A percentile compares a stretch with the other conserved stretches of the same genome.
phyloP scores from a whole-genome alignment of 2,797 vertebrate species.

The Tarsius wallacei region DNA sequence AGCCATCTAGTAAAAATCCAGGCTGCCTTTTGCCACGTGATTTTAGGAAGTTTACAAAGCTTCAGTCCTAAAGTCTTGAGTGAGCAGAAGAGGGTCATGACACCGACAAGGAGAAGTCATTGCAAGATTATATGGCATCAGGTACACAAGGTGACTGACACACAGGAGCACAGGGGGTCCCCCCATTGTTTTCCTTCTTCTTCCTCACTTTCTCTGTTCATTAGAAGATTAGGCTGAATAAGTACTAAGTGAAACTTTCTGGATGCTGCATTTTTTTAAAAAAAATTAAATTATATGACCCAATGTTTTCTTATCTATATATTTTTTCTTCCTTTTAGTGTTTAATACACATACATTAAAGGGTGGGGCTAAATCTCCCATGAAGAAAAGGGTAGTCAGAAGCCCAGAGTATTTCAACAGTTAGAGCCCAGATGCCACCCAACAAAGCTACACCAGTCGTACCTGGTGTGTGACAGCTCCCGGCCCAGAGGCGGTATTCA shows the following conservation, averaged over 20 bases:
- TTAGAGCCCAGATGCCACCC: background rate
- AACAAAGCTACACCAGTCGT: background rate
- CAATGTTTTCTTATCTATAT: background rate
- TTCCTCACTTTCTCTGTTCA: background rate
- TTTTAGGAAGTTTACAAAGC: background rate
- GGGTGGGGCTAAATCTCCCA: background rate
- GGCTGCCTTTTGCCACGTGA: background rate
- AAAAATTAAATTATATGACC: background rate
- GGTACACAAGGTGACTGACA: background rate
- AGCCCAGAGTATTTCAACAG: background rate
- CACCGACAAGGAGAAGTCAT: fast-evolving
- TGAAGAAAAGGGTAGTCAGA: background rate
- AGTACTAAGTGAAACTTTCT: background rate
- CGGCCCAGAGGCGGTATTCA: background rate
- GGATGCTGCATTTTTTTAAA: background rate
- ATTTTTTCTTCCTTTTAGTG: background rate
- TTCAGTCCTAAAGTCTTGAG: too few relatives aligned
- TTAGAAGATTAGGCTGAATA: background rate
- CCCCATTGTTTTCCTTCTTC: background rate
- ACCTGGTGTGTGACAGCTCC: background rate
- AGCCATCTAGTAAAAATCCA: background rate
- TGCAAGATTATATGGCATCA: background rate
- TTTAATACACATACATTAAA: background rate
- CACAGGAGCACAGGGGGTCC: background rate
- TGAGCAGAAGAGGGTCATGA: background rate